These are phyloP conservation scores for Eubucco bourcierii DNA, from an alignment of 2,113 vertebrate species.

Conservation along the genomic window DNA sequence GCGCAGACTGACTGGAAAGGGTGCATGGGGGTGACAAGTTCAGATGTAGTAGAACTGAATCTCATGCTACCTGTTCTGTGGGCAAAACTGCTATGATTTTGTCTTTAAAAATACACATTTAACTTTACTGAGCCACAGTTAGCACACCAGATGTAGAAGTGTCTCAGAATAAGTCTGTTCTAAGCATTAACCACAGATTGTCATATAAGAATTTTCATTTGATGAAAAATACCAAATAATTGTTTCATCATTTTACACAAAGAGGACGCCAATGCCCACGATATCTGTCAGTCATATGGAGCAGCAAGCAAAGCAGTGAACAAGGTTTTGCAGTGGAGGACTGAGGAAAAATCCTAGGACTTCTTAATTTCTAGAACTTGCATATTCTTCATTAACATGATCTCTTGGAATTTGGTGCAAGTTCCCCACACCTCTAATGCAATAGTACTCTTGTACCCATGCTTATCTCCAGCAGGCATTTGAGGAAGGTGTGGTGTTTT, in stretches of 20 bases:
- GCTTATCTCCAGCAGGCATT: background rate
- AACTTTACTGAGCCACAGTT: conserved; percentile 36
- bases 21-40: background rate
- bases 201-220: conserved; percentile 11
- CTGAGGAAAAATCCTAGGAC: background rate
- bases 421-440: background rate
- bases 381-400: background rate
- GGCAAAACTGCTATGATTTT: conserved; percentile 52
- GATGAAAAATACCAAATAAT: background rate
- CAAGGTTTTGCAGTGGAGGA: background rate
- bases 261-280: background rate
- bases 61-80: conserved; percentile 48
- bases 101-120: conserved; percentile 36
- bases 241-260: background rate
- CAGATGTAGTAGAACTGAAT: conserved; percentile 31
- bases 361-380: background rate
- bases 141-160: conserved; percentile 49
- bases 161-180: conserved; percentile 40
- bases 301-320: background rate
- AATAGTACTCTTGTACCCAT: background rate
- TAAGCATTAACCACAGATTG: conserved; percentile 4
- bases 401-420: background rate
- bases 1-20: conserved; percentile 8
- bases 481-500: background rate
- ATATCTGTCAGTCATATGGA: background rate